phyloP scores from a whole-genome alignment of 92 coral and sea anemone species.

The Actinernus sp. region DNA sequence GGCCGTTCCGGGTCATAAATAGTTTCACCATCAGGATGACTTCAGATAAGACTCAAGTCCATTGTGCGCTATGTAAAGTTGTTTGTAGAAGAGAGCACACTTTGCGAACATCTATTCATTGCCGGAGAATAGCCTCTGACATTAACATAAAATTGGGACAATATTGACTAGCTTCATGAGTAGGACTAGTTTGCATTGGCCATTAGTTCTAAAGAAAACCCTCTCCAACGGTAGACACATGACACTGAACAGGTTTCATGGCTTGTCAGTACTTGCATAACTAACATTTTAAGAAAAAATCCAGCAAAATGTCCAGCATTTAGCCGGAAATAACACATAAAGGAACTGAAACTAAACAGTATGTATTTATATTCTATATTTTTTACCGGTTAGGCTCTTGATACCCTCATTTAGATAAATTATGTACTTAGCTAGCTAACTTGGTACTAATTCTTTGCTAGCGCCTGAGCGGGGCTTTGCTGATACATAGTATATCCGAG shows the following conservation, averaged over 20 bases:
- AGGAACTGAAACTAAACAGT: no score
- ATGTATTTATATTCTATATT: no score
- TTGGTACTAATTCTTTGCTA: no score
- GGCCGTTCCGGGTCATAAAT: constrained; percentile 57
- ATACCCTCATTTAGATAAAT: no score
- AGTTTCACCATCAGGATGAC: constrained; percentile 22
- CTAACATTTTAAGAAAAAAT: background rate
- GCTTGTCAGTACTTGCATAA: background rate
- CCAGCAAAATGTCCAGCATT: background rate
- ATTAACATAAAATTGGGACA: constrained; percentile 82
- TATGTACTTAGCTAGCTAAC: no score
- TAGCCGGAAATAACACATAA: background rate
- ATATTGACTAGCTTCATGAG: constrained; percentile 72
- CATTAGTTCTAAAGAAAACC: constrained; percentile 20
- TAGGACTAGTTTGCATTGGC: constrained; percentile 53
- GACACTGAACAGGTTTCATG: background rate
- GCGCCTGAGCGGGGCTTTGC: no score
- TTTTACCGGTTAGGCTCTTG: no score
- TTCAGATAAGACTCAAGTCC: constrained; percentile 45
- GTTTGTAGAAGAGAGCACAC: constrained; percentile 33
- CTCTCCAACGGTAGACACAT: background rate
- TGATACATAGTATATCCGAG: no score
- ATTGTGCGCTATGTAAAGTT: constrained; percentile 62
- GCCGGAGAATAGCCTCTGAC: constrained; percentile 45
- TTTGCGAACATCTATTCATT: constrained; percentile 47